Conservation (phyloP, 2,797 vertebrate species). For the Balearica regulorum region DNA sequence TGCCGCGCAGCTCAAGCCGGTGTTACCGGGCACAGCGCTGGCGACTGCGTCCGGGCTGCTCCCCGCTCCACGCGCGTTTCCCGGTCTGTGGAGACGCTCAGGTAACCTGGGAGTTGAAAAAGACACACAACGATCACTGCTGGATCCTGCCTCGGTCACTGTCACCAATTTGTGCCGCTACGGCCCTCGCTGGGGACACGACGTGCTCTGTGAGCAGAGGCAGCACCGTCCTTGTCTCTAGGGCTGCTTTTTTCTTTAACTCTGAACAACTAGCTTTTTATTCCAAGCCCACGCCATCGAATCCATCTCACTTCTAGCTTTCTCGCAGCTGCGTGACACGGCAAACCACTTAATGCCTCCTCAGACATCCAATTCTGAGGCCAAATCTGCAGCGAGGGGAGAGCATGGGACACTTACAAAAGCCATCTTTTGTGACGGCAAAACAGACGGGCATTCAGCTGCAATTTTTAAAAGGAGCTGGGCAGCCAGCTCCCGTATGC, state of each 20-base stretch:
- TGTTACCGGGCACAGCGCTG: accelerated
- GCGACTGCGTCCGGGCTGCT: accelerated
- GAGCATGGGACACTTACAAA: neutral
- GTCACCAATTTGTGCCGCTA: accelerated
- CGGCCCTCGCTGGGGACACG: neutral
- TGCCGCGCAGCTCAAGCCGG: accelerated
- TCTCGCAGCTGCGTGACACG: accelerated
- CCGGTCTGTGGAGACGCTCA: neutral
- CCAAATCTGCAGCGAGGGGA: neutral
- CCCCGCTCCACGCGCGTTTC: accelerated
- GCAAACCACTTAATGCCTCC: neutral
- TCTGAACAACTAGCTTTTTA: neutral
- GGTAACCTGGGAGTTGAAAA: neutral
- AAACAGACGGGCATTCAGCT: neutral
- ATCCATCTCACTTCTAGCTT: neutral
- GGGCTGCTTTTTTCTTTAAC: neutral
- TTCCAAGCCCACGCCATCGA: neutral
- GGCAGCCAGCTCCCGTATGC: neutral
- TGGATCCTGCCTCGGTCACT: neutral
- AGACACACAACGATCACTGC: accelerated
- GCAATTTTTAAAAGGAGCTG: neutral
- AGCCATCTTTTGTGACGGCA: neutral
- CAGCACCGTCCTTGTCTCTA: accelerated
- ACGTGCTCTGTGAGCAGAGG: neutral
- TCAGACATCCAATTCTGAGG: neutral